Base-by-base conservation (phyloP, 2,888 invertebrate species). In the Bhutanitis thaidina region DNA sequence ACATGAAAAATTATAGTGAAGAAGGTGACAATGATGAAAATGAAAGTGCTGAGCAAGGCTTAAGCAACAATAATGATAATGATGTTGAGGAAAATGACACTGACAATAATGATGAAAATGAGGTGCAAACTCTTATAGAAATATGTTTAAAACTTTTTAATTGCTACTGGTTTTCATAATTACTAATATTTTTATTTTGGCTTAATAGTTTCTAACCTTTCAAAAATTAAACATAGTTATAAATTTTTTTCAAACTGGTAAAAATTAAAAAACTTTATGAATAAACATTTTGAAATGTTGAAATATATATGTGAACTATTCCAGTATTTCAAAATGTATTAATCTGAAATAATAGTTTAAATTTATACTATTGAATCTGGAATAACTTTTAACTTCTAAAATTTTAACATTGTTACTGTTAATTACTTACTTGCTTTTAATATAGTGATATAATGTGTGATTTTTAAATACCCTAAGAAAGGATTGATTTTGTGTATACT, bases 41-140 rank as follows among this genome's bases (percentile, higher is more conserved):
- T 48, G 35, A 56, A 12, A 81, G 78, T 80, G 7, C 12, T 38
- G 30, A 46, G 3, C 29, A 46, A 15, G 7, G 27, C 37, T 14
- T n/a, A 25, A 25, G 43, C 25, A n/a, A 36, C 12, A 12, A 38
- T 38, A 12, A 49, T 25, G 27, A 37, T 32, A 14, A 43, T 14
- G 15, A 43, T 43, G 8, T 30, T 38, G 1, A 16, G n/a, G 34
- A 49, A 8, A 36, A 40, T 41, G 27, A 30, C 7, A 30, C 12
- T 39, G 39, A 39, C 14, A 29, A 20, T 7, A 38, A 41, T 32
- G 12, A 25, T 38, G 30, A 12, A 15, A 51, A 46, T 46, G 45
- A 51, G 51, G 51, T 51, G 40, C 71, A 74, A 44, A 69, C 71
- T 35, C 67, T 71, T 15, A 74, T 67, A 9, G 37, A 32, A 37